Evolutionary conservation across 2,797 vertebrate species (phyloP), one percentile per base, ranked within the genome.

Genomic region (Hyperoplus lanceolatus): DNA sequence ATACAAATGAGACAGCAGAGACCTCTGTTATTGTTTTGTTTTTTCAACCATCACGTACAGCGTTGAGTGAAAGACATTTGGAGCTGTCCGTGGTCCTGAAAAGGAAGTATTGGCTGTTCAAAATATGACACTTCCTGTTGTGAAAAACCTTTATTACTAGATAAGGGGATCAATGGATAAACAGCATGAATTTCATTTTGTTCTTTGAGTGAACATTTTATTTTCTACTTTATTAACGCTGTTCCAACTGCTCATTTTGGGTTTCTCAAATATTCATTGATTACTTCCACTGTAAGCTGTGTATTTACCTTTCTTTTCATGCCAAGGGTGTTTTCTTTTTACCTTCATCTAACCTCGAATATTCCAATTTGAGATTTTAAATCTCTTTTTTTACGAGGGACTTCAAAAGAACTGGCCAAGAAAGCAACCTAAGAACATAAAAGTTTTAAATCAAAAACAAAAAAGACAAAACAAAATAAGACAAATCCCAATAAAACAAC

Each of bases 71-170:
- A n/a, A 70, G 43, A 50, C 36, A 46, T 4, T 21, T 10, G 21
- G 69, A 75, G 75, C 84, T 81, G 64, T 82, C 73, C 55, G 0
- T 18, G 69, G 79, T 75, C 64, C 82, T 75, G n/a, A 54, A 74
- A 73, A 53, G 14, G 6, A 6, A 68, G 48, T 54, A 45, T 61
- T 54, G 61, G 13, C 45, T 48, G 7, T 15, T 43, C 21, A 56
- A 46, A 63, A 77, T 69, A 41, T 38, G 21, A 16, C 12, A 65
- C 54, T 73, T 71, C 36, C 61, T 59, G 38, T 29, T 54, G 60
- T 64, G 15, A 36, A 38, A 39, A 56, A 58, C 29, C 29, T 29
- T 50, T 7, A 76, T 67, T n/a, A 48, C 12, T 1, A 15, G 51
- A 4, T 15, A 68, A 39, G 9, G 1, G 49, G 14, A 66, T 72